Conservation (phyloP, 2,113 vertebrate genomes). For the Aplodontia rufa region DNA sequence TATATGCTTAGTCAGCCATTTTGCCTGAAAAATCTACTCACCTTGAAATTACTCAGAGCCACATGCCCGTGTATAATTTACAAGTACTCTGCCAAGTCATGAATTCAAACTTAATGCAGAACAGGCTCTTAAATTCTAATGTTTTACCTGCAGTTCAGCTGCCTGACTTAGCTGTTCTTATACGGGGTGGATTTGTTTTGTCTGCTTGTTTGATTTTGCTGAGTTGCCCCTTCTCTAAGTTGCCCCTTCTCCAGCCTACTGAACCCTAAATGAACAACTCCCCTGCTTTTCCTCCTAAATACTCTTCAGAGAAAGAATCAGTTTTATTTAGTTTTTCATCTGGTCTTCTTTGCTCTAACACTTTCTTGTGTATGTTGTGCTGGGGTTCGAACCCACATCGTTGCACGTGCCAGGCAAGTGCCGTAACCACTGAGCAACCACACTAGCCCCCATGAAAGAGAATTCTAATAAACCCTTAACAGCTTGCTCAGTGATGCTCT, state of each 20-base stretch:
- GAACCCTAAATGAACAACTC: background rate
- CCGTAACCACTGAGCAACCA: too few species aligned
- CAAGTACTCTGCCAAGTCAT: slow-evolving; percentile 46
- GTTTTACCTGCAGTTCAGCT: slow-evolving; percentile 28
- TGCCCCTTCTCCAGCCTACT: background rate
- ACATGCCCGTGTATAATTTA: slow-evolving; percentile 61
- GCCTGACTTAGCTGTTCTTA: background rate
- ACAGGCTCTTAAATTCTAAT: slow-evolving; percentile 28
- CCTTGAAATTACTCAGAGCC: slow-evolving; percentile 59
- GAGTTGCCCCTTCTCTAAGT: background rate
- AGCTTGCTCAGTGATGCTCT: background rate
- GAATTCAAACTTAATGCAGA: slow-evolving; percentile 47
- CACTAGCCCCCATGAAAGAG: too few species aligned
- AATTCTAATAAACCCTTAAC: background rate
- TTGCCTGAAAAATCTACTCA: slow-evolving; percentile 37
- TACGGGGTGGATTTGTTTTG: background rate
- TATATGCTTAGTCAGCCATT: slow-evolving; percentile 54
- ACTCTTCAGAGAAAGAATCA: too few species aligned
- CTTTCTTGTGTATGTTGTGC: too few species aligned
- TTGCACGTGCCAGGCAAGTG: too few species aligned
- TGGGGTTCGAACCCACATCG: too few species aligned
- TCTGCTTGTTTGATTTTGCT: background rate
- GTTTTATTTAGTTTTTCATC: too few species aligned
- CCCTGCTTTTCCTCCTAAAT: background rate
- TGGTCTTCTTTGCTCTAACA: too few species aligned